Evolutionary conservation across 2,797 vertebrate species (phyloP).

Genomic region (Syngnathus rostellatus): DNA sequence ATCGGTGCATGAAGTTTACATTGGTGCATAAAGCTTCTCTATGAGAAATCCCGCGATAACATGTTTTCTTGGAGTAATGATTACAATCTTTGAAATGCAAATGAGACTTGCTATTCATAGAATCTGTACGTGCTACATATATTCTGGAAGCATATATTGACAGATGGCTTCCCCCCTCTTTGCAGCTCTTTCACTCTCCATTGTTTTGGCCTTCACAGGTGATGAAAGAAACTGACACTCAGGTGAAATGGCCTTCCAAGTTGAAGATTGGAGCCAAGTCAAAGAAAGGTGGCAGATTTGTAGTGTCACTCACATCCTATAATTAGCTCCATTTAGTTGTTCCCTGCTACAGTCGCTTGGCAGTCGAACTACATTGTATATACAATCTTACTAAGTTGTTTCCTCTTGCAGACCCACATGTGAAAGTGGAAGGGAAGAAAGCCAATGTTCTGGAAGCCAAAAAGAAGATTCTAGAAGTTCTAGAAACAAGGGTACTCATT

Average conservation of each 20-base stretch:
- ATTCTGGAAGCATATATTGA: conserved; percentile 25
- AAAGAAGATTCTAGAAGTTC: conserved; percentile 69
- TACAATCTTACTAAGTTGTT: background rate
- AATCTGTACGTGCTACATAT: conserved; percentile 9
- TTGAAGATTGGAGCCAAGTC: conserved; percentile 78
- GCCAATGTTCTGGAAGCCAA: conserved; percentile 66
- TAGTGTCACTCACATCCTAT: background rate
- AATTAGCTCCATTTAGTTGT: background rate
- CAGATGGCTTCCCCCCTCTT: background rate
- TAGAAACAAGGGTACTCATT: conserved; percentile 69
- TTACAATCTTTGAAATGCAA: conserved; percentile 59
- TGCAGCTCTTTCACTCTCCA: conserved; percentile 15
- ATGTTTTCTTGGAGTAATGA: conserved; percentile 45
- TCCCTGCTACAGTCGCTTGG: background rate
- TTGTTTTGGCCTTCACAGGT: conserved; percentile 58
- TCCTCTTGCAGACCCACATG: conserved; percentile 68
- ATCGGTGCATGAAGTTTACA: background rate
- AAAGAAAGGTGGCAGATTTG: conserved; percentile 68
- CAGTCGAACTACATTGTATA: background rate
- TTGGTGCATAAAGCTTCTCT: conserved; percentile 2
- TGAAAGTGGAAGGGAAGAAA: conserved; percentile 73
- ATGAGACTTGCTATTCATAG: conserved; percentile 50
- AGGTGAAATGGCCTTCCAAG: conserved; percentile 80
- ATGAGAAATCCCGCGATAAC: conserved; percentile 33
- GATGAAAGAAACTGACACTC: conserved; percentile 74